phyloP scores from a whole-genome alignment of 2,113 vertebrate genomes.

The Rhizomys pruinosus region DNA sequence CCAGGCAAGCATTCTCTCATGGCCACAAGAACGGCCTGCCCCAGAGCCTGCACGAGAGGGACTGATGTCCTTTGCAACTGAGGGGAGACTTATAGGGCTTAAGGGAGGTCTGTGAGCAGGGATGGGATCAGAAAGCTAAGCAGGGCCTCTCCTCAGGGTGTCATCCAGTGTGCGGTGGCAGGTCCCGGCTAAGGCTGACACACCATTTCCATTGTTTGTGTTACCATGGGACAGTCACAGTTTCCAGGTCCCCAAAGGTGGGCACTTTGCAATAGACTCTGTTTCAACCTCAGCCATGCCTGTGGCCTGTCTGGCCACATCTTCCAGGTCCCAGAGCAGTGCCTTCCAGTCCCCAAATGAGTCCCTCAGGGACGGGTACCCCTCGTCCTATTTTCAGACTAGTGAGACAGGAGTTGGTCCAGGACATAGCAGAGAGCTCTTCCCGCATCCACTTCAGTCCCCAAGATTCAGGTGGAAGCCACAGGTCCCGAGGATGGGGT shows the following conservation, averaged over 20 bases:
- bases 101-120: background rate
- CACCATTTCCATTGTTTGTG: constrained; percentile 87
- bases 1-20: background rate
- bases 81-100: fast-evolving
- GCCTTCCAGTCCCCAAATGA: constrained; percentile 41
- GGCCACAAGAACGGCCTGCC: background rate
- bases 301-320: constrained; percentile 39
- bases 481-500: fast-evolving
- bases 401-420: background rate
- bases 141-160: constrained; percentile 19
- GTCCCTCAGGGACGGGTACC: background rate
- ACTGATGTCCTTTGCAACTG: fast-evolving
- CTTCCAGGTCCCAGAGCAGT: constrained; percentile 2
- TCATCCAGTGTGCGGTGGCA: constrained; percentile 50
- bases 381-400: background rate
- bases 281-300: constrained; percentile 49
- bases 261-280: constrained; percentile 68
- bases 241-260: constrained; percentile 79
- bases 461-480: background rate
- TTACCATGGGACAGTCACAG: constrained; percentile 81
- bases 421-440: fast-evolving
- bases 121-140: background rate
- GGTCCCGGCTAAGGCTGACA: constrained; percentile 56
- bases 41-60: background rate
- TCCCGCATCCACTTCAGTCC: background rate